Evolutionary conservation across 2,113 vertebrate genomes (phyloP), one percentile per base, ranked within the genome.

Genomic region (Cyanoramphus novaezelandiae): DNA sequence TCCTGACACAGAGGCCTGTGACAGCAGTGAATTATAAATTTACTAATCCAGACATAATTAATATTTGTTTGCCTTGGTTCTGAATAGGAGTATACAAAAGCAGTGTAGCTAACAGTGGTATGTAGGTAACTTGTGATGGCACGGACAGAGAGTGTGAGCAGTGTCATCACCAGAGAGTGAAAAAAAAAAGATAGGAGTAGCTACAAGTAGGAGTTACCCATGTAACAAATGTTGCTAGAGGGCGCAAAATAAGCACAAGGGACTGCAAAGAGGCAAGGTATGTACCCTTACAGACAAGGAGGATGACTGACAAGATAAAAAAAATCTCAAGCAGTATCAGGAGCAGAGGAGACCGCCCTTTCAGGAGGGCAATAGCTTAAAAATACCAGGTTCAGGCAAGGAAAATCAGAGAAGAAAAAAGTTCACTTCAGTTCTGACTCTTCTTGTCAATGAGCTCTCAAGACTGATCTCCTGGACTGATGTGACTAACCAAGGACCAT

Each of bases 91-190:
- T 16, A 37, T 43, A 47, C 29, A 53, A 49, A 77, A 44, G 19
- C 3, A 65, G 20, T 18, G n/a, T 44, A 53, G 25, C 28, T 86
- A 35, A 7, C 6, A 43, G 39, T 25, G 31, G 29, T 29, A 41
- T 8, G 4, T 8, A n/a, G 39, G 77, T 28, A 82, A 55, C 60
- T 53, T 65, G 23, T 31, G 27, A 72, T 12, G 11, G 39, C 31
- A 18, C 8, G 60, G 18, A 10, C 25, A 46, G 43, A 33, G 39
- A 11, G 39, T 0, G 1, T 11, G 7, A 70, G 21, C 69, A 35
- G 24, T 10, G 62, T 50, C 23, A 80, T 39, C 28, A 50, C 41
- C 33, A 46, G 57, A 70, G 25, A 35, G 15, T 13, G 39, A 35
- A 62, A 49, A 39, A 72, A 62, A 43, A 55, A 25, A 55, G 57